Conservation (phyloP, 2,797 vertebrate genomes). For the Babyrousa celebensis region DNA sequence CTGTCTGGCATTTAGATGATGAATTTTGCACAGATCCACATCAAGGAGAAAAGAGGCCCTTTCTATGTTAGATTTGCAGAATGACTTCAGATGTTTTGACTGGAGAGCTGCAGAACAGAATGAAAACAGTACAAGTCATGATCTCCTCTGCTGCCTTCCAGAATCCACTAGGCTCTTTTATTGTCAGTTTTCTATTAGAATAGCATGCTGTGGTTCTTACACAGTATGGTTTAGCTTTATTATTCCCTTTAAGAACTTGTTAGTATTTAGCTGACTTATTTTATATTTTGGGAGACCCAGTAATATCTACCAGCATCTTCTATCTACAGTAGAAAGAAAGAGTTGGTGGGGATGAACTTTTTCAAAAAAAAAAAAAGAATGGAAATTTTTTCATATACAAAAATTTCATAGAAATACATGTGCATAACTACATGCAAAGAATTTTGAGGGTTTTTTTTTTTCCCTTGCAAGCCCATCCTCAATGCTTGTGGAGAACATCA, state of each 20-base stretch:
- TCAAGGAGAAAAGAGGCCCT: slow-evolving; percentile 70
- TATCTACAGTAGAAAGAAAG: slow-evolving; percentile 39
- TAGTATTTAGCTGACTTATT: slow-evolving; percentile 14
- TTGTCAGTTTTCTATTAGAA: neutral
- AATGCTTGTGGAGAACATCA: neutral
- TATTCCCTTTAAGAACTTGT: slow-evolving; percentile 26
- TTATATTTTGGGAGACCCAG: neutral
- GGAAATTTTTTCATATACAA: slow-evolving; percentile 1
- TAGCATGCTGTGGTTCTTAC: neutral
- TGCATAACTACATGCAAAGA: neutral
- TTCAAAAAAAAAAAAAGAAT: neutral
- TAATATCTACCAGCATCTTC: neutral
- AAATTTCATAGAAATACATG: neutral
- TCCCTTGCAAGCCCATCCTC: neutral
- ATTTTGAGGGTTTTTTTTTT: neutral
- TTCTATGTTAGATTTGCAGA: slow-evolving; percentile 43
- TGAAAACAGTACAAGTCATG: neutral
- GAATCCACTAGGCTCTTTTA: neutral
- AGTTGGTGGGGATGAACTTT: neutral
- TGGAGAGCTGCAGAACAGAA: slow-evolving; percentile 5
- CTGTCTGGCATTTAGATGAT: slow-evolving; percentile 63
- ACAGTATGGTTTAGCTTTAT: neutral
- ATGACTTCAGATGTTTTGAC: slow-evolving; percentile 71
- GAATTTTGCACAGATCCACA: slow-evolving; percentile 68
- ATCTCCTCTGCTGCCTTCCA: neutral